Evolutionary conservation across 2,113 vertebrate genomes (phyloP), one percentile per base, ranked within the genome.

Genomic region (Pelvicachromis taeniatus): DNA sequence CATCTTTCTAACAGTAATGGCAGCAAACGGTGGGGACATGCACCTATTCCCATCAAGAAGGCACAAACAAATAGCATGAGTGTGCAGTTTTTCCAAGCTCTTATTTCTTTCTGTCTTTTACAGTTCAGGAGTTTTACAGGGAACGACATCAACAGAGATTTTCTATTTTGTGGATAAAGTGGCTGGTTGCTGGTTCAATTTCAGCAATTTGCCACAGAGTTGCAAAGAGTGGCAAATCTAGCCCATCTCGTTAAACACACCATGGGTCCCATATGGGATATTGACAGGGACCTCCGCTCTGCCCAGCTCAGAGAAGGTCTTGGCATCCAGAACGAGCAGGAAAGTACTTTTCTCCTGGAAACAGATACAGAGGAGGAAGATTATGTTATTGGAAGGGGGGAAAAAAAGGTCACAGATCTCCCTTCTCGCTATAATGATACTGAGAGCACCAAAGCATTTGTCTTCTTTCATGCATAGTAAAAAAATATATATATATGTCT

Each of bases 191-290:
- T 70, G 79, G 77, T 82, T 91, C 45, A 61, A 33, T 70, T 87
- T 85, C 56, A 78, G 68, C 78, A 79, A 40, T 82, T 86, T 84
- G 38, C 89, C 16, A 4, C 61, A 54, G 78, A 82, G 75, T 33
- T 83, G 33, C 80, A 63, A 84, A 70, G 56, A 82, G 52, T 42
- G 31, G 84, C 65, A 42, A 45, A 21, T 87, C 90, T 91, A 95
- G 65, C 86, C 87, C 91, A 84, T 92, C 48, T 81, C 81, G 56
- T 95, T 92, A 82, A 98, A 99, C 33, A 96, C 82, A 10, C 98
- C 98, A 0, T 99, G 98, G 91, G 98, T 98, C 7, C 97, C 97
- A 2, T 95, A 97, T 10, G 98, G 97, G 61, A 99, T 96, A 91
- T 94, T 95, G 86, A 98, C 96, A 12, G 96, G 94, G 1, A 98